Base-by-base conservation (phyloP, 2,797 vertebrate species). In the Microtus californicus region DNA sequence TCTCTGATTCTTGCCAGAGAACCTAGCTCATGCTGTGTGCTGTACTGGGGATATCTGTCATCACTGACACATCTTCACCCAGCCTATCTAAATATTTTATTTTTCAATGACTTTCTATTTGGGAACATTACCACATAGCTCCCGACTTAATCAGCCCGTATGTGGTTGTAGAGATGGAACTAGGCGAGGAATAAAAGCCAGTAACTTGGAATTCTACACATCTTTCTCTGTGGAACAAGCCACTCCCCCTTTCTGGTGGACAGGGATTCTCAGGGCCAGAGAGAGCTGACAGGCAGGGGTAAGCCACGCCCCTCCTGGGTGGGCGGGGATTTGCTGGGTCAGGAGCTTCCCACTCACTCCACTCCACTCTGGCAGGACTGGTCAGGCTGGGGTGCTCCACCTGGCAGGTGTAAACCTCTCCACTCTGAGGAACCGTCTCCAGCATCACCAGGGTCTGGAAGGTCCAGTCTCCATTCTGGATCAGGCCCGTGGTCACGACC, bases 371-470 rank as follows among this genome's bases (percentile, higher is more conserved):
- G 77, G 85, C 0, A 19, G 97, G 97, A 9, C 29, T 77, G 0
- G 0, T 2, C 51, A 3, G 45, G 25, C 95, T 98, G 9, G 73
- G 31, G 37, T 94, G 95, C 2, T 95, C 91, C 94, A 97, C 91
- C 4, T 87, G 93, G 78, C 95, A 97, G 89, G 73, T 93, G 61
- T 77, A 98, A 23, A 95, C 27, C 31, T 94, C 90, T 82, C 96
- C 95, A 71, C 91, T 90, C 69, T 59, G 89, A 45, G 87, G 93
- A 1, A 5, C 82, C 2, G n/a, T 88, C 89, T 98, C 95, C 74
- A 98, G 92, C 97, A 89, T 95, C 78, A 97, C 89, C 65, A 96
- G 51, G 1, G 17, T 92, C 90, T 97, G 96, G 90, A 94, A 97
- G 91, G 93, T 94, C 69, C 96, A 96, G 91, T 90, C 93, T 90